Percentiles rank a stretch among this genome's conserved stretches.
phyloP scores from a whole-genome alignment of 2,797 vertebrate genomes.

The Notoglanidium macrostoma region DNA sequence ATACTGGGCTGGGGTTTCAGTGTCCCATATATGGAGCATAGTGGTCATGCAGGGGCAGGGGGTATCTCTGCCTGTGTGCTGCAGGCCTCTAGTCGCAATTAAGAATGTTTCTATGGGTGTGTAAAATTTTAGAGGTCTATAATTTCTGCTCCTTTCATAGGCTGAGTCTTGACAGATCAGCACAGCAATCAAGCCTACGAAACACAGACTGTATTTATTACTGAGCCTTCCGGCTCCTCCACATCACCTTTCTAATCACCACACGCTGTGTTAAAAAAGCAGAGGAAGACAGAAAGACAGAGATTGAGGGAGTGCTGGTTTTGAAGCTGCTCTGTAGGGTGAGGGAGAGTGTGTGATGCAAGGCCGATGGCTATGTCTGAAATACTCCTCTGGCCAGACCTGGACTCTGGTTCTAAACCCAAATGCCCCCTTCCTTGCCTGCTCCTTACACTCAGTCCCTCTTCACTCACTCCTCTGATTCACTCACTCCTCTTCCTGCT shows the following conservation, averaged over 20 bases:
- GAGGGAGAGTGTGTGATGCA: constrained; percentile 54
- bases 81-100: background rate
- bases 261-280: constrained; percentile 44
- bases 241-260: constrained; percentile 48
- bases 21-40: background rate
- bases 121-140: constrained; percentile 30
- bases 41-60: background rate
- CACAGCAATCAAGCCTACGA: constrained; percentile 46
- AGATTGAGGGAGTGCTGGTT: constrained; percentile 29
- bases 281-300: constrained; percentile 33
- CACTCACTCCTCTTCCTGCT: constrained; percentile 51
- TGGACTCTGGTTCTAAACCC: constrained; percentile 41
- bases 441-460: constrained; percentile 19
- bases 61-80: background rate
- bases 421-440: background rate
- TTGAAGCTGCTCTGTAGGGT: constrained; percentile 27
- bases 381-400: constrained; percentile 49
- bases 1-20: constrained; percentile 2
- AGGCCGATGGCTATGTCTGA: constrained; percentile 52
- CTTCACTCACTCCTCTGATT: constrained; percentile 50
- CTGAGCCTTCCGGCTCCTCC: constrained; percentile 38
- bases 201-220: constrained; percentile 56
- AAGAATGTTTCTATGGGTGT: constrained; percentile 30
- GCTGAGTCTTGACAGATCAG: constrained; percentile 52
- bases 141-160: constrained; percentile 44